Conservation (phyloP, 2,113 vertebrate species). For the Perccottus glenii region DNA sequence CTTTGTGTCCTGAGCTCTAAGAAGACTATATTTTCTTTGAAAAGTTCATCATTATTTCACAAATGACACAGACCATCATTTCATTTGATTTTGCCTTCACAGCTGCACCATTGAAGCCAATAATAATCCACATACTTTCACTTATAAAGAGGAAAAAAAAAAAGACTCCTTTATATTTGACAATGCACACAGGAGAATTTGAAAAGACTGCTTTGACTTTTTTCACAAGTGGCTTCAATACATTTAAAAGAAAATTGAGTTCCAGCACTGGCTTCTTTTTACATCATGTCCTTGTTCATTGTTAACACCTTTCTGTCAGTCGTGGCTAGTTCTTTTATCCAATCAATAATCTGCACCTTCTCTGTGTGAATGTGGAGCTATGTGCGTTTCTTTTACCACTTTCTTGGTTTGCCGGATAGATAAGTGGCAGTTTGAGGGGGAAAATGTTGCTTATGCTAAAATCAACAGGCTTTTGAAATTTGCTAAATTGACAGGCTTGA, state of each 20-base stretch:
- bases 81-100: slow-evolving; percentile 7
- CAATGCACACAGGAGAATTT: slow-evolving; percentile 12
- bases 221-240: slow-evolving; percentile 9
- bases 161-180: slow-evolving; percentile 1
- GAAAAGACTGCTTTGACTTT: slow-evolving; percentile 35
- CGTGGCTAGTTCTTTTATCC: slow-evolving; percentile 35
- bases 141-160: slow-evolving; percentile 13
- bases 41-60: slow-evolving; percentile 9
- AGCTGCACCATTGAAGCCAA: slow-evolving; percentile 12
- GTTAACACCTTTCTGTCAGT: slow-evolving; percentile 36
- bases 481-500: slow-evolving; percentile 55
- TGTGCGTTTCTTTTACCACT: slow-evolving; percentile 14
- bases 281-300: slow-evolving; percentile 22
- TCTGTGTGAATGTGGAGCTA: slow-evolving; percentile 26
- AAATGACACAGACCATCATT: background rate
- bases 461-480: slow-evolving; percentile 65
- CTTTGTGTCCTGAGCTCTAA: background rate
- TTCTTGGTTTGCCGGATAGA: slow-evolving; percentile 26
- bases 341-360: slow-evolving; percentile 18
- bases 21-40: background rate
- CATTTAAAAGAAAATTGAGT: slow-evolving; percentile 12
- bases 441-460: slow-evolving; percentile 45
- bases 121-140: slow-evolving; percentile 19
- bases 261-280: slow-evolving; percentile 27
- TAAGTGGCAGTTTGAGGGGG: slow-evolving; percentile 35